Conservation (phyloP, 2,113 vertebrate species). For the Nannobrachium achirus region DNA sequence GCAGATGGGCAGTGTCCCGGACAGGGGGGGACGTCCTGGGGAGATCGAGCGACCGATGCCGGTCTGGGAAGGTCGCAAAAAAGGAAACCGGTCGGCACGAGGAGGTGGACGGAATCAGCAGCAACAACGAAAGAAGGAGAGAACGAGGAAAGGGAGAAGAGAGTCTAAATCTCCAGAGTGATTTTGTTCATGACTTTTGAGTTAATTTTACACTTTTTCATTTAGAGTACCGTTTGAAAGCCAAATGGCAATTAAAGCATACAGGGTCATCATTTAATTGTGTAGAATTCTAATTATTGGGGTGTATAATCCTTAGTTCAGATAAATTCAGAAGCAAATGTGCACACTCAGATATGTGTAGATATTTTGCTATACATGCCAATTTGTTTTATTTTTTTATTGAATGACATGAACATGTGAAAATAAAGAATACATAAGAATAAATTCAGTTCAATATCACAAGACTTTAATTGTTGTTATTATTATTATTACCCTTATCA, state of each 20-base stretch:
- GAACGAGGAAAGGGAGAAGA: conserved; percentile 67
- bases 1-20: conserved; percentile 86
- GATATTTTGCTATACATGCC: conserved; percentile 10
- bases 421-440: too few relatives aligned
- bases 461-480: too few relatives aligned
- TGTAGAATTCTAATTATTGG: not conserved
- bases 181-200: not conserved
- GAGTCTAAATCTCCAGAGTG: conserved; percentile 22
- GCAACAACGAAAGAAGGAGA: conserved; percentile 61
- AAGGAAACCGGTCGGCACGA: conserved; percentile 51
- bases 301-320: conserved; percentile 13
- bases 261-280: conserved; percentile 28
- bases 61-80: conserved; percentile 76
- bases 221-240: conserved; percentile 10
- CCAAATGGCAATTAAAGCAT: not conserved
- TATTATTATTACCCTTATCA: too few relatives aligned
- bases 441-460: too few relatives aligned
- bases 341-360: conserved; percentile 1
- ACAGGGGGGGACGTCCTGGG: conserved; percentile 86
- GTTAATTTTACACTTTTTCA: conserved; percentile 4
- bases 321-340: not conserved
- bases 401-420: too few relatives aligned
- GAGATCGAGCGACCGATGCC: conserved; percentile 91
- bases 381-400: conserved; percentile 4
- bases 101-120: conserved; percentile 46